Conservation (phyloP, 2,113 vertebrate species). For the Semnornis frantzii region DNA sequence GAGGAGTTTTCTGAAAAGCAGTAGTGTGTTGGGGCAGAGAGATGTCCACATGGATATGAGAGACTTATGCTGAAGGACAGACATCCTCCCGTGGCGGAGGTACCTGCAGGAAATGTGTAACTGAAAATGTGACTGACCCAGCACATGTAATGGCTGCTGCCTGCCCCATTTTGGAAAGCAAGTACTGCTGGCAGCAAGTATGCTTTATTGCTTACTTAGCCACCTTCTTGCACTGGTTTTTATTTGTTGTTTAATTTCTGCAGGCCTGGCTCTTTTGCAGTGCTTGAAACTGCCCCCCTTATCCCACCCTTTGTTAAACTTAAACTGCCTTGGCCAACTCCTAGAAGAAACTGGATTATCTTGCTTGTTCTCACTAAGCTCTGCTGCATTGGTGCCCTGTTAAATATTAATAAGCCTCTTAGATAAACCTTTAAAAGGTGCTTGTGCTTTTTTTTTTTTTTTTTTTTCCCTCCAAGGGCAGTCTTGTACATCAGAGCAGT, state of each 20-base stretch:
- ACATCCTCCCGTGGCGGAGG: neutral
- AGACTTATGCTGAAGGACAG: neutral
- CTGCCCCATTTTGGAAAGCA: neutral
- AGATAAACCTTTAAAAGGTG: constrained; percentile 22
- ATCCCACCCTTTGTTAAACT: neutral
- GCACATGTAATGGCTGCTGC: neutral
- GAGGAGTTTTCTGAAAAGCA: neutral
- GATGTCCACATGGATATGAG: neutral
- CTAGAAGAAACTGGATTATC: constrained; percentile 26
- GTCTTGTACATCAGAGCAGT: neutral
- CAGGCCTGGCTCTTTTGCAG: neutral
- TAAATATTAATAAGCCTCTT: constrained; percentile 39
- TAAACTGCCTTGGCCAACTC: neutral
- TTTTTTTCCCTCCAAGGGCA: neutral
- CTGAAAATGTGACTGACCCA: neutral
- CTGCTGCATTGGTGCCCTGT: constrained; percentile 4
- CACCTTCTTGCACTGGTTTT: neutral
- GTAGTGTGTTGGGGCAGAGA: neutral
- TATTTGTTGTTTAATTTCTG: neutral
- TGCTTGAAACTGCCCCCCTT: neutral
- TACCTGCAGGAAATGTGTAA: neutral
- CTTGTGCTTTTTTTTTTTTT: neutral
- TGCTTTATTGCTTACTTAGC: neutral
- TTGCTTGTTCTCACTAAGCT: constrained; percentile 15
- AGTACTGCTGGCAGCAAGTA: neutral